These are phyloP conservation scores for Eueides isabella DNA, from an alignment of 1,140 invertebrate species.

Conservation along the genomic window DNA sequence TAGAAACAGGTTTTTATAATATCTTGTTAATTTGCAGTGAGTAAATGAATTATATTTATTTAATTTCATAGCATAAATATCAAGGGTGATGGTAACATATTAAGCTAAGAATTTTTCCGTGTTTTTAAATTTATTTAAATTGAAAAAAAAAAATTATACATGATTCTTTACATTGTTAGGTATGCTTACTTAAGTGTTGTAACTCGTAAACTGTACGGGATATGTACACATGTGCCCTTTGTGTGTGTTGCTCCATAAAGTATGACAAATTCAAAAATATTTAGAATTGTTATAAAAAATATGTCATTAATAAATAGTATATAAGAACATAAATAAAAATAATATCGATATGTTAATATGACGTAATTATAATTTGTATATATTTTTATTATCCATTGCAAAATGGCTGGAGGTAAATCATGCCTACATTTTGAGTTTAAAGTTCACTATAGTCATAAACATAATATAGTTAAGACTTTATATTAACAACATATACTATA, in stretches of 20 bases:
- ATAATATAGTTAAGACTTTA: no score
- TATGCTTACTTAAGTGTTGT: slow-evolving; percentile 1
- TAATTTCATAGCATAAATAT: neutral
- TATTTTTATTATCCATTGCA: no score
- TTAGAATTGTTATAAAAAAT: neutral
- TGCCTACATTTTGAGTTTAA: no score
- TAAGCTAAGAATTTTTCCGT: neutral
- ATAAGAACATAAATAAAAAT: no score
- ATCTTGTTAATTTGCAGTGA: neutral
- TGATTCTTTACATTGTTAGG: neutral
- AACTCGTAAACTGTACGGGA: neutral
- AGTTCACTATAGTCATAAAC: no score
- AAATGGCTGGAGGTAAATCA: no score
- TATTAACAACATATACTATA: no score
- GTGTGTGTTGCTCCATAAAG: neutral
- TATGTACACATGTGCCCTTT: neutral
- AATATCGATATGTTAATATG: no score
- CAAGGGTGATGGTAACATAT: neutral
- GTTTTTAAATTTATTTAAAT: neutral
- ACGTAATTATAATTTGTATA: no score
- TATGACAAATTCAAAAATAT: neutral
- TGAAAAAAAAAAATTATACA: neutral
- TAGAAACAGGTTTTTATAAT: neutral
- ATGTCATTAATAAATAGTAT: no score
- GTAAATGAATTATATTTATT: neutral